Conservation (phyloP, 1,140 invertebrate genomes). For the Dendroctonus ponderosae region DNA sequence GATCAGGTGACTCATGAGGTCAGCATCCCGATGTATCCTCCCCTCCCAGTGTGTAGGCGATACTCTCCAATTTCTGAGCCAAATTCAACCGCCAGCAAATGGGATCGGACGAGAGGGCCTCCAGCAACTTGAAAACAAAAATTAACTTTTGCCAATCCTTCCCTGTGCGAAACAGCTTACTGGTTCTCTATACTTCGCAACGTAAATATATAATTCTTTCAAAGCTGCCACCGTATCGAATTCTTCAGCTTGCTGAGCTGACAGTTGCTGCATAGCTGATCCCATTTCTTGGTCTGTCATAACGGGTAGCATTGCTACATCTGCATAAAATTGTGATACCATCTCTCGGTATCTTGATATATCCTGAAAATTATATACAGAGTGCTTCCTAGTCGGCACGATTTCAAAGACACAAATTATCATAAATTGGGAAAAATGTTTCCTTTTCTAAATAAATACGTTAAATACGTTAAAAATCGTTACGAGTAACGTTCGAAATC, state of each 20-base stretch:
- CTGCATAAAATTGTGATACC: constrained; percentile 84
- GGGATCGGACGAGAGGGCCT: constrained; percentile 78
- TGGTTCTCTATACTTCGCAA: constrained; percentile 89
- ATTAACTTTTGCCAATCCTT: neutral
- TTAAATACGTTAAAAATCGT: too few species aligned
- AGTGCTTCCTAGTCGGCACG: neutral
- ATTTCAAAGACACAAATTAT: neutral
- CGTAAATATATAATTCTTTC: constrained; percentile 92
- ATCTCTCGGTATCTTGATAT: constrained; percentile 86
- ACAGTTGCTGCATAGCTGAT: constrained; percentile 87
- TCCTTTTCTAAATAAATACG: too few species aligned
- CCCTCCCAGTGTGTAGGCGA: constrained; percentile 84
- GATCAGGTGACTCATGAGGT: constrained; percentile 56
- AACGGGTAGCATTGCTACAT: constrained; percentile 79
- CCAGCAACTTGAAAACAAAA: constrained; percentile 62
- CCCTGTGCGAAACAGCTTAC: constrained; percentile 57
- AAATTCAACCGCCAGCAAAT: constrained; percentile 84
- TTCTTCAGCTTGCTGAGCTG: constrained; percentile 80
- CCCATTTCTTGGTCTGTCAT: constrained; percentile 92
- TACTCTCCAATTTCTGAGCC: constrained; percentile 84
- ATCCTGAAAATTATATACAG: constrained; percentile 55
- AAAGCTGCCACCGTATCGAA: constrained; percentile 88
- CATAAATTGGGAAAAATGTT: too few species aligned
- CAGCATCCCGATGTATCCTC: constrained; percentile 63
- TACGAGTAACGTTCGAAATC: too few species aligned